Conservation (phyloP, 2,888 invertebrate species). For the Conus canariensis region DNA sequence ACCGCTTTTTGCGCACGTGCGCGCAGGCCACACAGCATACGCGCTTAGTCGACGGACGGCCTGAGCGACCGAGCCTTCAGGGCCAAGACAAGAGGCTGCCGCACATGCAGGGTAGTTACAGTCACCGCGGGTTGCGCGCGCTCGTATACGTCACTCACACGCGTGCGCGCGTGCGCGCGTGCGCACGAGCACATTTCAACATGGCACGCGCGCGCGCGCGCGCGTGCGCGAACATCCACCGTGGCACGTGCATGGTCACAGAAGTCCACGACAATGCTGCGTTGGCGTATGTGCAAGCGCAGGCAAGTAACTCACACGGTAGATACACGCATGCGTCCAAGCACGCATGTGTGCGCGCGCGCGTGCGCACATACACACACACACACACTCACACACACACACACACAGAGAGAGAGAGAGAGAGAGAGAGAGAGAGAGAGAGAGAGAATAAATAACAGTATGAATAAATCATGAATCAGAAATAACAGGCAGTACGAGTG, state of each 20-base stretch:
- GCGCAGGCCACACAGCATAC: not conserved
- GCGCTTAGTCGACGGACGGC: not conserved
- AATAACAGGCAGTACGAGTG: not conserved
- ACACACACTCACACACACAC: not conserved
- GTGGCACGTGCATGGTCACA: too few species aligned
- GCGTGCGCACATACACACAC: not conserved
- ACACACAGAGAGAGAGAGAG: not conserved
- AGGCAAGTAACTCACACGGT: not conserved
- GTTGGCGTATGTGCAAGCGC: too few species aligned
- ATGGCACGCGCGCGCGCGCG: not conserved
- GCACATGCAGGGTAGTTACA: too few species aligned
- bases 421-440: not conserved
- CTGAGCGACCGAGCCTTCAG: too few species aligned
- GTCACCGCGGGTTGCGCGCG: too few species aligned
- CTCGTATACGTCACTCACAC: not conserved
- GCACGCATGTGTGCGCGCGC: too few species aligned
- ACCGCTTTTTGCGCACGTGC: not conserved
- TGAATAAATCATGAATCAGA: constrained; percentile 16
- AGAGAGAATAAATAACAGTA: constrained; percentile 10
- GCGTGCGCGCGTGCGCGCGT: not conserved
- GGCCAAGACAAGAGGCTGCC: too few species aligned
- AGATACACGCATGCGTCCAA: not conserved
- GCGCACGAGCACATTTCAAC: not conserved
- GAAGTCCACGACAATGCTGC: too few species aligned
- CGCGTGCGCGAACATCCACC: not conserved